Evolutionary conservation across 2,888 invertebrate species (phyloP), one percentile per base, ranked within the genome.

Genomic region (Stegophylla sp.): DNA sequence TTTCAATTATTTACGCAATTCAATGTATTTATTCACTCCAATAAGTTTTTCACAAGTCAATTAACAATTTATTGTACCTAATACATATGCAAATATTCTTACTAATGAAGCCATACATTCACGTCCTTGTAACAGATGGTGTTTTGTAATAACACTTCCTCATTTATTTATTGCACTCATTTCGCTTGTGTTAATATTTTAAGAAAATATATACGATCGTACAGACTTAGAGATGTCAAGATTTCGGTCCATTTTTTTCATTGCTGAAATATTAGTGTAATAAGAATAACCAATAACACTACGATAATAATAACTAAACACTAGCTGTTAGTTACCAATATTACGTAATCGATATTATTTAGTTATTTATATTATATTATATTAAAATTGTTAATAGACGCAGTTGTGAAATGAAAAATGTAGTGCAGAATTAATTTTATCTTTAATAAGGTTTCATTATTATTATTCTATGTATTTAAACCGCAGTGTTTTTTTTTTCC

Each of bases 111-210:
- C 51, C 28, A 51, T 12, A 56, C 56, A 13, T 56, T 23, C 23
- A 41, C 23, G 72, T 72, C 72, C 72, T 72, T 72, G 72, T 43
- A 72, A 26, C 43, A 72, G 23, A 43, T 72, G 28, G 26, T 17
- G 13, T 73, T 23, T 51, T 13, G 26, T 28, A 17, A n/a, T 59
- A 45, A 56, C 45, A 64, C 63, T 81, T 73, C 69, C 43, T 69
- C 23, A 26, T 59, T 45, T 64, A 56, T 74, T 53, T 77, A 75
- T 74, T 43, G 28, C 41, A 43, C 15, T 81, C 82, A 48, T 71
- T 28, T 69, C 12, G 51, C 41, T 66, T 51, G 51, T 51, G n/a
- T n/a, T 53, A n/a, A 3, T 20, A 34, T 69, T 69, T 28, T 48
- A 51, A 67, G 48, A 43, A 15, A 43, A 23, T 41, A 61, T n/a